Conservation (phyloP, 2,797 vertebrate genomes). For the Etheostoma perlongum region DNA sequence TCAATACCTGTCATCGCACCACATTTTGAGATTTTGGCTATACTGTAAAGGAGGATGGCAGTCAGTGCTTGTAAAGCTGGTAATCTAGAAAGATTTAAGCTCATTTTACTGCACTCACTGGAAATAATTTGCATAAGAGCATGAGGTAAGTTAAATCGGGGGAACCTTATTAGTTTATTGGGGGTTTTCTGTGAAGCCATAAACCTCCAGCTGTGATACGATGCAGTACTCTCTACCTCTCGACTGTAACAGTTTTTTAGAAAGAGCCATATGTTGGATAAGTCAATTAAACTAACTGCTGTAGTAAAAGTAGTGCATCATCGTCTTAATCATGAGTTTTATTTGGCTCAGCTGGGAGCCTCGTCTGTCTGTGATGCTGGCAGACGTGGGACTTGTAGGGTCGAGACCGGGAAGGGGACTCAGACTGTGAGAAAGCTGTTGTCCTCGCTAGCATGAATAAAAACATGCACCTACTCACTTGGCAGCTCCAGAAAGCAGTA, state of each 20-base stretch:
- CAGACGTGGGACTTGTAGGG: constrained; percentile 40
- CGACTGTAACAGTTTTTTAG: not conserved
- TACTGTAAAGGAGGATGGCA: not conserved
- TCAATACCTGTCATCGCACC: constrained; percentile 4
- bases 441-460: constrained; percentile 57
- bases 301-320: constrained; percentile 6
- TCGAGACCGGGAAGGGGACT: constrained; percentile 36
- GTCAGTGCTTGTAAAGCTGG: constrained; percentile 16
- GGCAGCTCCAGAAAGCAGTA: constrained; percentile 48
- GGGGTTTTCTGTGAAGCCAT: not conserved
- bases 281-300: not conserved
- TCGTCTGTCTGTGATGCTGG: constrained; percentile 26
- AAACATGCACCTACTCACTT: constrained; percentile 59
- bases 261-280: not conserved
- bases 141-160: not conserved
- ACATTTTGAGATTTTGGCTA: constrained; percentile 28
- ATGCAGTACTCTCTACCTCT: not conserved
- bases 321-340: constrained; percentile 12
- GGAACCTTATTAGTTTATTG: not conserved
- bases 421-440: constrained; percentile 48
- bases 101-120: constrained; percentile 14
- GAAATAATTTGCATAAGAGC: constrained; percentile 14
- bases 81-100: constrained; percentile 2
- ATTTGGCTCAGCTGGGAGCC: constrained; percentile 27
- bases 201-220: not conserved